Evolutionary conservation across 1,140 invertebrate genomes (phyloP).

Genomic region (Halictus rubicundus): DNA sequence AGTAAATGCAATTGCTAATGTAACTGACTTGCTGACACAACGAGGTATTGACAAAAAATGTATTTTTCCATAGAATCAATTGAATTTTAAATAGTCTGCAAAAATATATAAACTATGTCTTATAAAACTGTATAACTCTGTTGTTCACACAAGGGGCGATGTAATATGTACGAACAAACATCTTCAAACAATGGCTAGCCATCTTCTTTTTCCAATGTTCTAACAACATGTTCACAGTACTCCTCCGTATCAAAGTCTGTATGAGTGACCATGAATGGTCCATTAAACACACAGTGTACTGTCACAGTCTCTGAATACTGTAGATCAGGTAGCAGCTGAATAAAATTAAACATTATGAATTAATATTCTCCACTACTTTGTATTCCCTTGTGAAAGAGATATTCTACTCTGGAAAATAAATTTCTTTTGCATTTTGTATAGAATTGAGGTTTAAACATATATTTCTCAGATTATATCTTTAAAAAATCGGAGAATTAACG

Average conservation of each 20-base stretch:
- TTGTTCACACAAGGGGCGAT: background rate
- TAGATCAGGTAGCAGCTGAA: conserved; percentile 82
- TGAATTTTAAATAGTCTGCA: background rate
- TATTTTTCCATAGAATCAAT: conserved; percentile 9
- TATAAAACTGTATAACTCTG: background rate
- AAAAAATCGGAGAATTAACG: too few species aligned
- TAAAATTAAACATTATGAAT: conserved; percentile 55
- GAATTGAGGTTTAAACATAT: too few species aligned
- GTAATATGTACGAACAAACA: background rate
- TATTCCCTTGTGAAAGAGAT: background rate
- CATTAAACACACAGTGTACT: conserved; percentile 84
- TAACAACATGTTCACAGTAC: conserved; percentile 51
- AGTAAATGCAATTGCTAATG: conserved; percentile 59
- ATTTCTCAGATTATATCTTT: too few species aligned
- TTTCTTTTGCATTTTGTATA: too few species aligned
- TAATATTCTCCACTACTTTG: background rate
- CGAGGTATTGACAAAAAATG: conserved; percentile 17
- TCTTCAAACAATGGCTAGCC: background rate
- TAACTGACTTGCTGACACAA: background rate
- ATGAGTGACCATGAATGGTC: conserved; percentile 69
- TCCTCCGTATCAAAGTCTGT: conserved; percentile 62
- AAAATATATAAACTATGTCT: conserved; percentile 20
- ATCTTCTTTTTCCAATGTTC: conserved; percentile 14
- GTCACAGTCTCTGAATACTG: conserved; percentile 82
- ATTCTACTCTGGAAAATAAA: too few species aligned